Base-by-base conservation (phyloP, 92 coral and sea anemone species). In the Montipora capitata region DNA sequence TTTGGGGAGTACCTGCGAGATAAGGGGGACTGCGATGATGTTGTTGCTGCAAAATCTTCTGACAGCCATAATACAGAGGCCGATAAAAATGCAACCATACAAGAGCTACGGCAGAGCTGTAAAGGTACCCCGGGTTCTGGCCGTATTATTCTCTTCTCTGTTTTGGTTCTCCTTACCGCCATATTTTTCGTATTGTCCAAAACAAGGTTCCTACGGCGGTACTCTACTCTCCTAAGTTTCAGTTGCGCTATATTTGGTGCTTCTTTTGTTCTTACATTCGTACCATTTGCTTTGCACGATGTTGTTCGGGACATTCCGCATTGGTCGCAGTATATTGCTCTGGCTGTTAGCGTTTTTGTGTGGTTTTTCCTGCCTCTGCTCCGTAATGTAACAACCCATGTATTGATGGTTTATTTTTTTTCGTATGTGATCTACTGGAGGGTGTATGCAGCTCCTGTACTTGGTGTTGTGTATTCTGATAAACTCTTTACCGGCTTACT, bases 331-430 rank as follows among this genome's bases (percentile, higher is more conserved):
- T 18, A 35, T 13, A 2, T 38, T 3, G 10, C 68, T 42, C 68
- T 86, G 59, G 2, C 65, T 35, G 4, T 67, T 56, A 73, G 59
- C 15, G 52, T 66, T 6, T 7, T 86, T 18, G 27, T 86, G 2
- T 86, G 90, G 90, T 86, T 86, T 67, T 78, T 86, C 40, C 77
- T 86, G 17, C 90, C 90, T 7, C n/a, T 86, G 27, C 71, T 77
- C 39, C 78, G 90, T 15, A 48, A 12, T 16, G 66, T 66, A 40
- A 69, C 90, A 3, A 77, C 85, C 59, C 57, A 74, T 11, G 90
- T 64, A 2, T 39, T 86, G 9, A 9, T 86, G 1, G 42, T 86
- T 12, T 86, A 86, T 41, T 4, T 40, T 2, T 68, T 43, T 79
- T 76, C 90, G 4, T 86, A 86, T 67, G 85, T 78, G 41, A 79